Evolutionary conservation across 2,797 vertebrate genomes (phyloP).

Genomic region (Gymnopithys bicolor): DNA sequence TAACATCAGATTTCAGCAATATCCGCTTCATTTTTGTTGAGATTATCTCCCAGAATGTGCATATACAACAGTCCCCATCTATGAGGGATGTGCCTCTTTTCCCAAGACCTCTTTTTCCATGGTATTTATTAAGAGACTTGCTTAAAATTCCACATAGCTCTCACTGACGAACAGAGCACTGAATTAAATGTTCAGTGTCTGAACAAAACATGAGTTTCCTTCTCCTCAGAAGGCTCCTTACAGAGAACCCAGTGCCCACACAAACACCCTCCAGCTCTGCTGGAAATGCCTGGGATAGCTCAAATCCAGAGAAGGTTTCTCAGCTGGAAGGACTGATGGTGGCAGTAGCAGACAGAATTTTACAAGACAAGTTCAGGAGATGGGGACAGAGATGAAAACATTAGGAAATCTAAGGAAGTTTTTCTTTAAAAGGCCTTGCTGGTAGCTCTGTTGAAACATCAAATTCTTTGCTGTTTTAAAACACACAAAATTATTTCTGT

Average conservation of each 20-base stretch:
- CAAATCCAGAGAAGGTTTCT: background rate
- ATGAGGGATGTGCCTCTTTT: background rate
- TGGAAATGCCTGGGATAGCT: background rate
- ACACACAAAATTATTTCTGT: background rate
- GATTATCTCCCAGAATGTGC: background rate
- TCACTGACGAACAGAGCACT: background rate
- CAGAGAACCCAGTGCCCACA: background rate
- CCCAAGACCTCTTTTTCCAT: background rate
- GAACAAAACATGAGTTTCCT: background rate
- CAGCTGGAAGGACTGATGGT: constrained; percentile 12
- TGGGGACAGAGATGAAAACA: background rate
- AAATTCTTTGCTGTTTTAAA: background rate
- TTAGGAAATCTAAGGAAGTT: background rate
- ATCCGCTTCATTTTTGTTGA: background rate
- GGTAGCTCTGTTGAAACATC: background rate
- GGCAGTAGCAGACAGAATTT: constrained; percentile 42
- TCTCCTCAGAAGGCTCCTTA: background rate
- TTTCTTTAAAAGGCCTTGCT: background rate
- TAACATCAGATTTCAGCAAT: background rate
- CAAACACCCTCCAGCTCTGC: background rate
- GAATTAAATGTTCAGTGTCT: background rate
- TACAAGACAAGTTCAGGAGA: background rate
- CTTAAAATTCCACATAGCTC: background rate
- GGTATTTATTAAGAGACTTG: background rate
- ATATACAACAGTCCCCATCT: background rate